These are phyloP conservation scores for Holothuria leucospilota DNA, from an alignment of 53 echinoderm and acorn worm genomes.

Conservation along the genomic window DNA sequence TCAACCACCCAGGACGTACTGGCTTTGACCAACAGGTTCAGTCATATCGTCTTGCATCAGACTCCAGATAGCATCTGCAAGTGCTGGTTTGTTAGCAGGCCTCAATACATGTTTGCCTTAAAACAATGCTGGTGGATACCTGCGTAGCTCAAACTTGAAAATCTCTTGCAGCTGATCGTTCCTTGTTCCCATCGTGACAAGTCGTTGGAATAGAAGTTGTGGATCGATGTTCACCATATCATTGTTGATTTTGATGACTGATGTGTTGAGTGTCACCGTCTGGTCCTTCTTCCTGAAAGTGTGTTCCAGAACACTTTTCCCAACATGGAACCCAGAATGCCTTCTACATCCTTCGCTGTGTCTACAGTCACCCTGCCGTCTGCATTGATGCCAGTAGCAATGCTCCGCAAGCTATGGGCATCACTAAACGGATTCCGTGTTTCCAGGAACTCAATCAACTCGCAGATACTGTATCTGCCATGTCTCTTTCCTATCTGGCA, in stretches of 20 bases:
- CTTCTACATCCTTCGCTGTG: conserved; percentile 3
- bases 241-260: neutral
- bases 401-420: conserved; percentile 1
- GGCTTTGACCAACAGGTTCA: neutral
- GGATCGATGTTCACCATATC: neutral
- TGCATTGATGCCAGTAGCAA: conserved; percentile 14
- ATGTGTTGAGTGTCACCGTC: neutral
- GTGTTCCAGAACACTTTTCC: conserved; percentile 14
- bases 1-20: neutral
- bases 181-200: conserved; percentile 12
- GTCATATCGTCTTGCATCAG: neutral
- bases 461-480: conserved; percentile 23
- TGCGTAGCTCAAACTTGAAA: conserved; percentile 1
- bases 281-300: conserved; percentile 3
- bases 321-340: conserved; percentile 2
- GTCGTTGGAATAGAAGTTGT: neutral
- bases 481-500: neutral
- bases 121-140: neutral
- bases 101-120: no score
- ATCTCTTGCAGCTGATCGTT: conserved; percentile 8
- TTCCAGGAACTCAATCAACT: conserved; percentile 3
- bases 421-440: conserved; percentile 3
- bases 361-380: neutral
- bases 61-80: neutral
- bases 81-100: no score